Evolutionary conservation across 2,113 vertebrate genomes (phyloP).

Genomic region (Eublepharis macularius): DNA sequence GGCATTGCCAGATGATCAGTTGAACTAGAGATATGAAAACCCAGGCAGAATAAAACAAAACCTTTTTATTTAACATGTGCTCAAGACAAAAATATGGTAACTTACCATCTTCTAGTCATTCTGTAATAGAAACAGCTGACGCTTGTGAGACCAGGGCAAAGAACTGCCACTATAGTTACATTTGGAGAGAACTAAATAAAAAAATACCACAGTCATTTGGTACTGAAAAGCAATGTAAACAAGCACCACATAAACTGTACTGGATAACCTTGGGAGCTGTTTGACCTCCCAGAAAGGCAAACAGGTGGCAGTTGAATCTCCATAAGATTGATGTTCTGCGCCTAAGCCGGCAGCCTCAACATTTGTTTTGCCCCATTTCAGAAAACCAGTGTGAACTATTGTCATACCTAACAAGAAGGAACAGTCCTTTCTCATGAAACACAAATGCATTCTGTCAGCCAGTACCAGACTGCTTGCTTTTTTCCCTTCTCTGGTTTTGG

Average conservation of each 20-base stretch:
- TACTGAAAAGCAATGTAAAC: slow-evolving; percentile 51
- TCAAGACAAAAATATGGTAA: neutral
- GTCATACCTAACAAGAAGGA: slow-evolving; percentile 2
- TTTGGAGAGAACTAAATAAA: neutral
- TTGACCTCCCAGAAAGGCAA: slow-evolving; percentile 65
- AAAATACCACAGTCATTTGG: neutral
- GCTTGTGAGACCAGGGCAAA: neutral
- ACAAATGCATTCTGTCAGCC: neutral
- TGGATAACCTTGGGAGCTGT: slow-evolving; percentile 21
- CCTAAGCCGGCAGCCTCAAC: slow-evolving; percentile 55
- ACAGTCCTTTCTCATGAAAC: slow-evolving; percentile 6
- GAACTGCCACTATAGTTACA: slow-evolving; percentile 32
- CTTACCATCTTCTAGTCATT: neutral
- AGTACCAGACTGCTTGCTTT: neutral
- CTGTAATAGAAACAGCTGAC: neutral
- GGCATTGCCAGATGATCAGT: too few species aligned
- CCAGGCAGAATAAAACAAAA: too few species aligned
- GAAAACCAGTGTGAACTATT: slow-evolving; percentile 16
- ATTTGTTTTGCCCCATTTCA: slow-evolving; percentile 53
- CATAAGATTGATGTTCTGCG: slow-evolving; percentile 66
- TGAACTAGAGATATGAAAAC: too few species aligned
- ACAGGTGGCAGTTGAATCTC: slow-evolving; percentile 68
- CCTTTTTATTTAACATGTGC: too few species aligned
- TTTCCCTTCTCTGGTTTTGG: neutral
- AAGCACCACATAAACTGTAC: slow-evolving; percentile 43